These are phyloP conservation scores for Atractosteus spatula DNA, from an alignment of 2,113 vertebrate species.

Conservation along the genomic window DNA sequence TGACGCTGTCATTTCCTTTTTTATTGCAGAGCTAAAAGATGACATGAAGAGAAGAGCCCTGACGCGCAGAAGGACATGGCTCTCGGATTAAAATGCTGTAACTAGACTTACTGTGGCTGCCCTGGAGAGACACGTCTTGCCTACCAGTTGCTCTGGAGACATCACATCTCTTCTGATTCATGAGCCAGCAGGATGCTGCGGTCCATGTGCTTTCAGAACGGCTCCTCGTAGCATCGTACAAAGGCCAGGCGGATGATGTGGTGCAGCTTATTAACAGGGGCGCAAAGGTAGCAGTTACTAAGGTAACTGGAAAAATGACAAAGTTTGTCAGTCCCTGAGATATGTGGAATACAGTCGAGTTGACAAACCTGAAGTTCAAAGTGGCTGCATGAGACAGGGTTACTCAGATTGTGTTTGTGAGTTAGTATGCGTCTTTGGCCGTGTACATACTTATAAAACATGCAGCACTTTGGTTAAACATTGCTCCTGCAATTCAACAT, in stretches of 20 bases:
- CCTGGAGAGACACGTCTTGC: constrained; percentile 46
- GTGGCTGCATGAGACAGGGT: no score
- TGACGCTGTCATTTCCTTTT: constrained; percentile 52
- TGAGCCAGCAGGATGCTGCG: constrained; percentile 96
- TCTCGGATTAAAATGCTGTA: constrained; percentile 44
- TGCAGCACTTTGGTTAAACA: no score
- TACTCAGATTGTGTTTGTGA: no score
- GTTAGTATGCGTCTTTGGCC: no score
- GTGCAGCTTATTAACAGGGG: constrained; percentile 98
- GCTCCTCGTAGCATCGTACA: constrained; percentile 93
- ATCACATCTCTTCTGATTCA: constrained; percentile 80
- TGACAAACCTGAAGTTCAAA: no score
- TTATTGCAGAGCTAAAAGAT: constrained; percentile 65
- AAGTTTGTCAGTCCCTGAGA: not conserved
- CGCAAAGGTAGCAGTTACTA: constrained; percentile 94
- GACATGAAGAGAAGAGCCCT: constrained; percentile 50
- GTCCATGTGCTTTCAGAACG: constrained; percentile 93
- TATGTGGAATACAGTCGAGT: not conserved
- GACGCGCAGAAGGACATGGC: constrained; percentile 7
- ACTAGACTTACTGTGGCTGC: constrained; percentile 22
- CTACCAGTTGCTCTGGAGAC: constrained; percentile 42
- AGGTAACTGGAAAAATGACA: constrained; percentile 74
- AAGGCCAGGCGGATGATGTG: constrained; percentile 95
- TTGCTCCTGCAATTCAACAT: no score
- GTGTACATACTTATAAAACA: no score